A percentile compares a stretch with the other conserved stretches of the same genome.
phyloP scores from a whole-genome alignment of 2,113 vertebrate species.

The Leucopsar rothschildi region DNA sequence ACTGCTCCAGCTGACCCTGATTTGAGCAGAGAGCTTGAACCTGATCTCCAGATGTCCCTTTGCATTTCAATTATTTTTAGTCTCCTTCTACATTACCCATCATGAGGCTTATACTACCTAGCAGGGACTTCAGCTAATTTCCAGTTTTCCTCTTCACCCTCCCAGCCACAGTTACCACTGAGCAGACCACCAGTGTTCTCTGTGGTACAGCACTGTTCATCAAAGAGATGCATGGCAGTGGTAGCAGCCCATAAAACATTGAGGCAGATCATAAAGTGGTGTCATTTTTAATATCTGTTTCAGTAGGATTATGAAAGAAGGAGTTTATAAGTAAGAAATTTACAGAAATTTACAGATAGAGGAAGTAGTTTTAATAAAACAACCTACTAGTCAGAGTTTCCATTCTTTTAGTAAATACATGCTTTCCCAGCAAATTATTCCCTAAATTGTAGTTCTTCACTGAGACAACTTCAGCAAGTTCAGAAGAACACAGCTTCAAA shows the following conservation, averaged over 20 bases:
- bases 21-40: background rate
- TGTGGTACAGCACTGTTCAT: background rate
- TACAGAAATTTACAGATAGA: background rate
- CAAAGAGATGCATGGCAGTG: background rate
- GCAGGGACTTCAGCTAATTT: background rate
- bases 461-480: background rate
- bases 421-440: background rate
- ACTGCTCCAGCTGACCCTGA: background rate
- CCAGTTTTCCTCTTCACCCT: background rate
- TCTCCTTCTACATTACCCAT: background rate
- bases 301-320: background rate
- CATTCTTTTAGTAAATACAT: background rate
- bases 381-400: background rate
- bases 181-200: accelerated
- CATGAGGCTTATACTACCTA: background rate
- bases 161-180: background rate
- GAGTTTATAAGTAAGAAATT: background rate
- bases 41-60: background rate
- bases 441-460: background rate
- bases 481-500: background rate
- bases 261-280: background rate
- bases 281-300: background rate
- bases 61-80: background rate
- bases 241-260: background rate
- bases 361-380: background rate